Evolutionary conservation across 2,797 vertebrate genomes (phyloP), one percentile per base, ranked within the genome.

Genomic region (Adelosebastes latens): DNA sequence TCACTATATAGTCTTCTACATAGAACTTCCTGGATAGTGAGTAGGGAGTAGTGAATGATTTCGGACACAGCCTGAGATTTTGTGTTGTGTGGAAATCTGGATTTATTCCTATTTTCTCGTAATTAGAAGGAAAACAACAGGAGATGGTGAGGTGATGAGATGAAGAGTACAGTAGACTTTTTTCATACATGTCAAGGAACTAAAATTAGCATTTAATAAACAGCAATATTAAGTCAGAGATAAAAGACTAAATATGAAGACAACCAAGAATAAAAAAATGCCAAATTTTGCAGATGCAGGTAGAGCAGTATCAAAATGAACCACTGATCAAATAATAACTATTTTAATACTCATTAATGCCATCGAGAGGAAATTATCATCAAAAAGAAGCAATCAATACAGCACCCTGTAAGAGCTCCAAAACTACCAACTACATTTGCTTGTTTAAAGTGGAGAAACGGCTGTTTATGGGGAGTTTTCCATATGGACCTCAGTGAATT

Each of bases 401-500:
- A 55, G 66, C 5, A 18, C 5, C 8, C 16, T 75, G 29, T 14
- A 16, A 65, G 10, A 73, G 34, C 60, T 64, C 59, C 34, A 67
- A 75, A 62, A 6, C 53, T 14, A 34, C 39, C 25, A 78, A 55
- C 68, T 46, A 75, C 66, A 79, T 81, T 49, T 80, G 56, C 59
- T 79, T 9, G 3, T 66, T 62, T 74, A 52, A 63, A 32, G 46
- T 31, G 34, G 39, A 84, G 69, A 71, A 36, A 25, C 68, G 71
- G 75, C 59, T 60, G 71, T 73, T 74, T 3, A 25, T 53, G 49
- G 12, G 10, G 29, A 79, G 63, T 74, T 87, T 84, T 83, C 70
- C 79, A 77, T 18, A 24, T 22, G 77, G 63, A 84, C 58, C 70
- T 74, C 34, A 71, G 60, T 76, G 55, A 79, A 24, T 80, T 70